Percentiles rank a stretch among this genome's conserved stretches.
Evolutionary conservation across 2,888 invertebrate species (phyloP).

Genomic region (Cephonodes hylas): DNA sequence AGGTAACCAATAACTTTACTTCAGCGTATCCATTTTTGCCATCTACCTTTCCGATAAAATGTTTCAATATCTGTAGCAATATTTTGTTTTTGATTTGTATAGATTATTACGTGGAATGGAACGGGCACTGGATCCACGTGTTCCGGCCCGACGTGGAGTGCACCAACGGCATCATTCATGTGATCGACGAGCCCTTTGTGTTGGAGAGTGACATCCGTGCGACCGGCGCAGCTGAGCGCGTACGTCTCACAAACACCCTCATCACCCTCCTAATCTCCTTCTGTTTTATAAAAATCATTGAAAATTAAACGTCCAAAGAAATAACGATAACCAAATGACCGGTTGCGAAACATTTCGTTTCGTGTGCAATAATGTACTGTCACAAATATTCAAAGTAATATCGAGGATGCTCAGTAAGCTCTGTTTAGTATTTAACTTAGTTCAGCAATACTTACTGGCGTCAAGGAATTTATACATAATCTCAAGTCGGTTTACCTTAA

Average conservation of each 20-base stretch:
- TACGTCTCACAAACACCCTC: conserved; percentile 40
- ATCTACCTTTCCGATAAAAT: no score
- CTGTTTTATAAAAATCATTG: conserved; percentile 53
- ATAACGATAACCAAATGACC: conserved; percentile 4
- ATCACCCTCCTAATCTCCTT: conserved; percentile 49
- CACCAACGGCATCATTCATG: conserved; percentile 97
- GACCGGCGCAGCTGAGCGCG: conserved; percentile 71
- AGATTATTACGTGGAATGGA: conserved; percentile 94
- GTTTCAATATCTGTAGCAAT: no score
- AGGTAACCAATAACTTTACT: no score
- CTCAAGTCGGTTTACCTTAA: not conserved
- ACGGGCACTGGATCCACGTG: conserved; percentile 90
- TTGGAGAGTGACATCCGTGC: conserved; percentile 91
- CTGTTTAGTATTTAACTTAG: not conserved
- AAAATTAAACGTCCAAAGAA: conserved; percentile 45
- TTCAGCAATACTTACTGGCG: not conserved
- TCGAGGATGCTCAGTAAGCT: not conserved
- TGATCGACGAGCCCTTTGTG: conserved; percentile 93
- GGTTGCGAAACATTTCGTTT: not conserved
- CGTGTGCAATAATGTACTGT: not conserved
- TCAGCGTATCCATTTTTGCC: no score
- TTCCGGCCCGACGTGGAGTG: conserved; percentile 96
- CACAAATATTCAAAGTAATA: not conserved
- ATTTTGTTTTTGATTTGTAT: conserved; percentile 23
- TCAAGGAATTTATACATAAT: not conserved